Evolutionary conservation across 2,888 invertebrate species (phyloP).

Genomic region (Polyploca ridens): DNA sequence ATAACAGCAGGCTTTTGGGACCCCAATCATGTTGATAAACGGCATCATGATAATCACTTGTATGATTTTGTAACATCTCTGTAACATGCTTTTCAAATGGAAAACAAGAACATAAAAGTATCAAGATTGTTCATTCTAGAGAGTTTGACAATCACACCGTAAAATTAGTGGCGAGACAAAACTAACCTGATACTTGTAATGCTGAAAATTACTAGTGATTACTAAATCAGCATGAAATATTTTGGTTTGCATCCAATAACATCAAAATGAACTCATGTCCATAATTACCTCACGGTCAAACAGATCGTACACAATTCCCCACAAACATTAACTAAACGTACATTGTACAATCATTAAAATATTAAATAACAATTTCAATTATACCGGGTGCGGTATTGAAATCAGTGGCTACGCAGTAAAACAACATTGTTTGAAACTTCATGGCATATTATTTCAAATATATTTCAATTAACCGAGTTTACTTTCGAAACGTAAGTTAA

Average conservation of each 20-base stretch:
- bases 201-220: too few species aligned
- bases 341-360: slow-evolving; percentile 15
- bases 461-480: slow-evolving; percentile 78
- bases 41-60: not conserved
- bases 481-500: slow-evolving; percentile 73
- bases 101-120: too few species aligned
- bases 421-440: slow-evolving; percentile 24
- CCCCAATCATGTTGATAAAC: not conserved
- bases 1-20: not conserved
- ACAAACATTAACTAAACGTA: slow-evolving; percentile 7
- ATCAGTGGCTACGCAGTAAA: slow-evolving; percentile 15
- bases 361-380: slow-evolving; percentile 33
- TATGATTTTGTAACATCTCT: not conserved
- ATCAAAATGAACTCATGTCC: not conserved
- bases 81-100: too few species aligned
- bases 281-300: not conserved
- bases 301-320: slow-evolving; percentile 1
- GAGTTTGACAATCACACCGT: too few species aligned
- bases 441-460: slow-evolving; percentile 65
- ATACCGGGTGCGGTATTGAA: slow-evolving; percentile 15
- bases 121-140: too few species aligned
- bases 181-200: too few species aligned
- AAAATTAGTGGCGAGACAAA: too few species aligned
- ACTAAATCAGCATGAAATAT: not conserved
- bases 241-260: not conserved